Base-by-base conservation (phyloP, 2,888 invertebrate genomes). In the Arge pagana region DNA sequence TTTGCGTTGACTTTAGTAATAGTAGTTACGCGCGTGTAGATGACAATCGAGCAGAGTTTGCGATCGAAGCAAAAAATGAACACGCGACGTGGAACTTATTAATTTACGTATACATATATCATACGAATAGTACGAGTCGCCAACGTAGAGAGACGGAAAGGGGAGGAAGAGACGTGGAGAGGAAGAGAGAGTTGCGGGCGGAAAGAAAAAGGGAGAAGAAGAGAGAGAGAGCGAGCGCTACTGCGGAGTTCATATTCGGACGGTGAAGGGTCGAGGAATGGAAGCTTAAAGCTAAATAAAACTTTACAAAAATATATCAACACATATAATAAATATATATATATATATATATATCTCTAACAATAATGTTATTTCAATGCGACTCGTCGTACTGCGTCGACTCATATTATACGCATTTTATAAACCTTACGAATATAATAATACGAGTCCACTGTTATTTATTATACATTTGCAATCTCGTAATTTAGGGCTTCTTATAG, bases 291-390 rank as follows among this genome's bases (percentile, higher is more conserved):
- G 63, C 67, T 67, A 72, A 73, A 73, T 72, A 70, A 72, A 71
- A 72, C 65, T 70, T 73, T 73, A 73, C 70, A 73, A 73, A 73
- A 73, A 73, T 73, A 73, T 73, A 72, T 73, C 68, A 73, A 73
- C 73, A 69, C 72, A n/a, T n/a, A 73, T 72, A 67, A 70, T 72
- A 69, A 73, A 71, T 72, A 70, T 62, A 18, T 39, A 54, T 70
- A 71, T n/a, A n/a, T n/a, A n/a, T n/a, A n/a, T n/a, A n/a, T n/a
- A n/a, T n/a, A n/a, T 72, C 68, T 73, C 69, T 72, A 73, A 71
- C 70, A 72, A 62, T 58, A 50, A 50, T 35, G 41, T 62, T 67
- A 59, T 66, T 67, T 63, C 61, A 64, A 58, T 64, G 61, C 64
- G 59, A 59, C 52, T 48, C 64, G 64, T 63, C 60, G 58, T 56